A percentile compares a stretch with the other conserved stretches of the same genome.
phyloP scores from a whole-genome alignment of 2,113 vertebrate species.

The Apodemus sylvaticus region DNA sequence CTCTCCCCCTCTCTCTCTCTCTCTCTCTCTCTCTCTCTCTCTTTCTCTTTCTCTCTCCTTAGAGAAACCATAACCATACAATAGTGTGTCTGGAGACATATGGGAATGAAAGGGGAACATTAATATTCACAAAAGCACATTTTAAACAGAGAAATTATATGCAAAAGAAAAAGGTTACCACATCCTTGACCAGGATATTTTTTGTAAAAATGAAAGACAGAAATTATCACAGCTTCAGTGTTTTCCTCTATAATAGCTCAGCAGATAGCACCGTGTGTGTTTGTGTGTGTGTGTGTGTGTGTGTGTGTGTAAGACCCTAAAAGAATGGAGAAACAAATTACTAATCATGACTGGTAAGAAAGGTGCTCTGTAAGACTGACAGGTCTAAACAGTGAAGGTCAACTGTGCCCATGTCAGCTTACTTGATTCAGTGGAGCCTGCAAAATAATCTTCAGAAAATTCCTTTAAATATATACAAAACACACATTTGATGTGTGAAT shows the following conservation, averaged over 20 bases:
- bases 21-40: not conserved
- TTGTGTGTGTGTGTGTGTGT: too few species aligned
- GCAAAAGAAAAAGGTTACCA: constrained; percentile 46
- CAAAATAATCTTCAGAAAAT: constrained; percentile 44
- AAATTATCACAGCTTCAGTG: constrained; percentile 59
- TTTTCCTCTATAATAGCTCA: constrained; percentile 42
- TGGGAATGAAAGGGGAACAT: not conserved
- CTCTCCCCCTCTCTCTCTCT: not conserved
- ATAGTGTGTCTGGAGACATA: not conserved
- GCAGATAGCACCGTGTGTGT: not conserved
- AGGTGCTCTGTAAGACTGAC: constrained; percentile 16
- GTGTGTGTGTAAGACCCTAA: constrained; percentile 29
- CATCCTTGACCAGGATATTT: constrained; percentile 33
- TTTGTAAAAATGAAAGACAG: constrained; percentile 50
- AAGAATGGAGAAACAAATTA: constrained; percentile 59
- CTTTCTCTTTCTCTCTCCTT: not conserved
- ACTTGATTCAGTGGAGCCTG: constrained; percentile 17
- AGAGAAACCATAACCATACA: not conserved
- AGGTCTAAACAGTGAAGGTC: constrained; percentile 37
- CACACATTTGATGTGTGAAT: constrained; percentile 14
- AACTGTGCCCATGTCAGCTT: not conserved
- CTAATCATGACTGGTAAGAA: not conserved
- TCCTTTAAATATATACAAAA: not conserved
- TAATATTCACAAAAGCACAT: not conserved
- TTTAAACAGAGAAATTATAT: constrained; percentile 11